Evolutionary conservation across 2,113 vertebrate genomes (phyloP).

Genomic region (Leucoraja erinaceus): DNA sequence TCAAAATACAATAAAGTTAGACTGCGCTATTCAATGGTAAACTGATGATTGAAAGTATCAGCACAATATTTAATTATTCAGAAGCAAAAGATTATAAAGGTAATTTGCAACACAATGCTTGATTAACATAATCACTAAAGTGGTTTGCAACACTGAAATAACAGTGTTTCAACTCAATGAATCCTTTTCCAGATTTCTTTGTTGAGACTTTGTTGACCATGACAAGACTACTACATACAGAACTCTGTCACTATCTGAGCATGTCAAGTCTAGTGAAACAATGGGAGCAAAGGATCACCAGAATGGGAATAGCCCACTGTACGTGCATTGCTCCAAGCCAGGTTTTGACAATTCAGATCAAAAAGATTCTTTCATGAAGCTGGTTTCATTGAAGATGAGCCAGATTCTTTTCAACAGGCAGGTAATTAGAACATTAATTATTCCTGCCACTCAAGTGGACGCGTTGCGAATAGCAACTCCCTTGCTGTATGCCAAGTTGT

Average conservation of each 20-base stretch:
- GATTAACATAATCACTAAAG: conserved; percentile 8
- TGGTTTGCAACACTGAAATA: not conserved
- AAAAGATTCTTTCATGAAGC: not conserved
- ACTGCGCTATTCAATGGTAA: not conserved
- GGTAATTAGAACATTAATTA: conserved; percentile 34
- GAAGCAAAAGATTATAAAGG: not conserved
- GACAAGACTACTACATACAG: not conserved
- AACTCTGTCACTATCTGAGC: not conserved
- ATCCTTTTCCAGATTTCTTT: not conserved
- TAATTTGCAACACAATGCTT: conserved; percentile 18
- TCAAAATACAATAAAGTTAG: not conserved
- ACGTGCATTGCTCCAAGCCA: not conserved
- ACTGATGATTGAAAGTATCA: not conserved
- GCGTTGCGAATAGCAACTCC: not conserved
- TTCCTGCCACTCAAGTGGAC: conserved; percentile 8
- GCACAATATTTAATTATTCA: not conserved
- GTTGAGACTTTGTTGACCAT: conserved; percentile 1
- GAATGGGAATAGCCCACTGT: not conserved
- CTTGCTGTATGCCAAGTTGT: conserved; percentile 16
- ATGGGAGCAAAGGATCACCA: not conserved
- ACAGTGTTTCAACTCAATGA: not conserved
- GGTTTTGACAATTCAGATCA: conserved; percentile 5
- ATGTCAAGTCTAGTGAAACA: not conserved
- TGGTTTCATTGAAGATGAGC: conserved; percentile 20
- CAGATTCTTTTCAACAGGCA: conserved; percentile 28